Evolutionary conservation across 2,888 invertebrate genomes (phyloP).

Genomic region (Disparrhopalites patrizii): DNA sequence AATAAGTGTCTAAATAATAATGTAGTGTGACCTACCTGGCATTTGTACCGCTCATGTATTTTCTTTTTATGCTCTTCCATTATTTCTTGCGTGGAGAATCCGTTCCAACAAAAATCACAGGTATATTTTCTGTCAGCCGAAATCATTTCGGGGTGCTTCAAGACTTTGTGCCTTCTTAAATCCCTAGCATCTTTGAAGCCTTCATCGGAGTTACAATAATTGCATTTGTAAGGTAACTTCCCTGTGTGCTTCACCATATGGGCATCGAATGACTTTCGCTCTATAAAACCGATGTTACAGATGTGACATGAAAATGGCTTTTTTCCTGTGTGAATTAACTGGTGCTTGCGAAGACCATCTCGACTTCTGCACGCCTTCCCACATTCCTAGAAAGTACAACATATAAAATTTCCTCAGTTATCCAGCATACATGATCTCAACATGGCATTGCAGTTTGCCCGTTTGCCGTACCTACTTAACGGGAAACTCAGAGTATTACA

Average conservation of each 20-base stretch:
- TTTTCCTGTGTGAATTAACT: conserved; percentile 20
- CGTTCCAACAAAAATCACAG: conserved; percentile 35
- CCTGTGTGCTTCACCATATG: conserved; percentile 32
- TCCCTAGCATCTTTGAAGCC: conserved; percentile 38
- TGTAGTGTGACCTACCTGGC: conserved; percentile 25
- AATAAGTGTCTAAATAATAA: too few relatives aligned
- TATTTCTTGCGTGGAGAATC: conserved; percentile 27
- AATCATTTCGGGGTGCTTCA: conserved; percentile 28
- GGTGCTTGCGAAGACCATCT: conserved; percentile 29
- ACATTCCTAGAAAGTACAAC: conserved; percentile 27
- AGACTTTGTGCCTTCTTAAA: conserved; percentile 28
- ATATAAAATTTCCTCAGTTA: too few relatives aligned
- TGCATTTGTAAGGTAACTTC: conserved; percentile 30
- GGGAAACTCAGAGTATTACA: too few relatives aligned
- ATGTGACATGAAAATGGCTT: conserved; percentile 25
- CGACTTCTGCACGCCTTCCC: conserved; percentile 33
- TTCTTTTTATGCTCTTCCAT: conserved; percentile 29
- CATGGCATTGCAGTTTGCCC: too few relatives aligned
- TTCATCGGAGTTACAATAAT: conserved; percentile 24
- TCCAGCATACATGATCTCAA: too few relatives aligned
- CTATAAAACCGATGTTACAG: conserved; percentile 31
- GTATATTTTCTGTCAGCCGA: conserved; percentile 22
- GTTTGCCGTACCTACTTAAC: too few relatives aligned
- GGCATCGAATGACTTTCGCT: conserved; percentile 29
- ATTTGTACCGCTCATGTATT: conserved; percentile 35